phyloP scores from a whole-genome alignment of 2,113 vertebrate genomes.

The Anthoscopus minutus region DNA sequence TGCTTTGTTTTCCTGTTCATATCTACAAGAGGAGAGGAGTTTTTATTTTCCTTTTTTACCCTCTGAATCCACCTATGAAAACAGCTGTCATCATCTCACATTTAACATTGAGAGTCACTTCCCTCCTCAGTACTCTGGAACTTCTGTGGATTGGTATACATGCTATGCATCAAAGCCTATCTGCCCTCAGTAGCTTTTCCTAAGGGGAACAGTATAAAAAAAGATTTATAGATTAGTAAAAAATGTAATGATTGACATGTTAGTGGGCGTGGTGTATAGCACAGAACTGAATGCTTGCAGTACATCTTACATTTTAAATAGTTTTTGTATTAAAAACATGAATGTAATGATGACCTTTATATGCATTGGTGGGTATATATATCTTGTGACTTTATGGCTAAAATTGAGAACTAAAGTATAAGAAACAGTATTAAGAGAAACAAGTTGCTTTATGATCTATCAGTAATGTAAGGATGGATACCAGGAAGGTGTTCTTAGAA shows the following conservation, averaged over 20 bases:
- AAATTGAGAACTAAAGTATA: not conserved
- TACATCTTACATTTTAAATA: not conserved
- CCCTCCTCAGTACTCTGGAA: not conserved
- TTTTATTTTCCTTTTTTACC: not conserved
- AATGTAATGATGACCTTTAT: not conserved
- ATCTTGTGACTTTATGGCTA: not conserved
- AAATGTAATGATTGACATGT: fast-evolving
- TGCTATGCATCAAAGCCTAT: not conserved
- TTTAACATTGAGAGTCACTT: not conserved
- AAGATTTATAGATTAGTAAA: not conserved
- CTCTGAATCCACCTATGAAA: not conserved
- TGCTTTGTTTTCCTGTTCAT: not conserved
- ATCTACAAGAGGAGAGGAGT: not conserved
- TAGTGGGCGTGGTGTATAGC: fast-evolving
- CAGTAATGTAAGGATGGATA: not conserved
- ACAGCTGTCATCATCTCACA: not conserved
- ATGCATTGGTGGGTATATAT: not conserved
- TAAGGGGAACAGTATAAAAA: not conserved
- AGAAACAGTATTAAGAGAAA: not conserved
- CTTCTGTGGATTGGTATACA: not conserved
- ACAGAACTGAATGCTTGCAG: not conserved
- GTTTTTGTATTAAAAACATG: not conserved
- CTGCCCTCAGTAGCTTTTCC: not conserved
- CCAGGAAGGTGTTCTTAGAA: not conserved
- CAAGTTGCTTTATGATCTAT: not conserved